phyloP scores from a whole-genome alignment of 1,140 invertebrate species.

The Ceratosolen solmsi region DNA sequence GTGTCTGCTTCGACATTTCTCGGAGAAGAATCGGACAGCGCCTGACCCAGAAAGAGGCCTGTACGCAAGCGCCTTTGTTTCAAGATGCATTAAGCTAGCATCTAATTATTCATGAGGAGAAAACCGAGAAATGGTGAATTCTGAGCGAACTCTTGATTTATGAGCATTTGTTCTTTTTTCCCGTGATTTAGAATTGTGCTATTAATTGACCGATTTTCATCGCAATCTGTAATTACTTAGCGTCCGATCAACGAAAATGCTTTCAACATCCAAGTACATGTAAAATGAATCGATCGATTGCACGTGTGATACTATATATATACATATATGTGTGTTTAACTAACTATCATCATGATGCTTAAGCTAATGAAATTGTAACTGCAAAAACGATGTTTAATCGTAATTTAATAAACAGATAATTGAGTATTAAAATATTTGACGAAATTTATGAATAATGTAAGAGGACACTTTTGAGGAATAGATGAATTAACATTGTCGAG shows the following conservation, averaged over 20 bases:
- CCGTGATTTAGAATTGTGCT: background rate
- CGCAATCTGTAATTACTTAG: conserved; percentile 5
- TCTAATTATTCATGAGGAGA: conserved; percentile 14
- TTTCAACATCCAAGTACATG: background rate
- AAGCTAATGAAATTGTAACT: no score
- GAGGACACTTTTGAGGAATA: no score
- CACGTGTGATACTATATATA: background rate
- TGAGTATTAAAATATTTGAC: no score
- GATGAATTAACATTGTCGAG: no score
- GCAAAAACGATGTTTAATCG: no score
- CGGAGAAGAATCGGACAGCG: background rate
- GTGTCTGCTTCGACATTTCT: conserved; percentile 1
- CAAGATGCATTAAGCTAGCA: background rate
- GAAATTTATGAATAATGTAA: no score
- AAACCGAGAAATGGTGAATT: background rate
- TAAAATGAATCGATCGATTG: conserved; percentile 9
- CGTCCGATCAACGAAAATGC: background rate
- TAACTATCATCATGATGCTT: no score
- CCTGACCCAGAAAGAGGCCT: conserved; percentile 19
- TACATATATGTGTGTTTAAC: no score
- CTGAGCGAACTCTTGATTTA: conserved; percentile 34
- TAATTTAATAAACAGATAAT: no score
- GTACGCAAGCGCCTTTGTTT: background rate
- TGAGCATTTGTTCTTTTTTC: conserved; percentile 2
- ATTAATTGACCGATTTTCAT: conserved; percentile 25